Conservation (phyloP, 2,113 vertebrate species). For the Lonchura striata region DNA sequence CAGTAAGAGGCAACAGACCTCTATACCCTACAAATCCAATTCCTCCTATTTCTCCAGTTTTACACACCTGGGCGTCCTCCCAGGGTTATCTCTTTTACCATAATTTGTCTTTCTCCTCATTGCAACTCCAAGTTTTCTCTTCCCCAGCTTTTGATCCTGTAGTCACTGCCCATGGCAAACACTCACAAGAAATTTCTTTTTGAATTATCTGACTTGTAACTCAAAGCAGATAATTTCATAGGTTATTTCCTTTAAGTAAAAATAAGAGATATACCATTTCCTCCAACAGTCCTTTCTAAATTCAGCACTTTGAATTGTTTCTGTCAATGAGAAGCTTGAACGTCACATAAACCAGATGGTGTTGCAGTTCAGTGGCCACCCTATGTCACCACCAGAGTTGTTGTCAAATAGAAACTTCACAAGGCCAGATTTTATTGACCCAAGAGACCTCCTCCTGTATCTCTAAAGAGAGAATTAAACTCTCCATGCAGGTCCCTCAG, state of each 20-base stretch:
- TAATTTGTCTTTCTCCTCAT: not conserved
- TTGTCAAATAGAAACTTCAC: not conserved
- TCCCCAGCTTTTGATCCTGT: not conserved
- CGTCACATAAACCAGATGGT: accelerated
- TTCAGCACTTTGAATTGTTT: not conserved
- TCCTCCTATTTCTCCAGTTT: not conserved
- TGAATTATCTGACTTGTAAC: not conserved
- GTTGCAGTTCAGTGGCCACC: not conserved
- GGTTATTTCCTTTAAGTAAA: not conserved
- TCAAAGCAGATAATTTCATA: not conserved
- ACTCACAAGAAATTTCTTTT: not conserved
- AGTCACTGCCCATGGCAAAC: not conserved
- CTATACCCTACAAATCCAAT: not conserved
- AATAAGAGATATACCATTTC: not conserved
- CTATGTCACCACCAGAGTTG: not conserved
- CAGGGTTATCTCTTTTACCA: not conserved
- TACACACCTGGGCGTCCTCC: not conserved
- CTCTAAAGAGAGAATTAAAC: not conserved
- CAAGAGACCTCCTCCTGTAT: not conserved
- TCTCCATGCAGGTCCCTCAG: not conserved
- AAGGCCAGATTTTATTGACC: not conserved
- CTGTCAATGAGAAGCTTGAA: not conserved
- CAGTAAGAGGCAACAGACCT: not conserved
- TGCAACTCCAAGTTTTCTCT: not conserved
- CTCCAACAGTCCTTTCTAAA: not conserved